Conservation (phyloP, 2,113 vertebrate genomes). For the human (Homo sapiens) region GRCh38 chr9:23403001-23403500, state of each 20-base stretch:
- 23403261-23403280: background rate
- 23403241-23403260: background rate
- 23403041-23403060: background rate
- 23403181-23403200: background rate
- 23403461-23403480: background rate
- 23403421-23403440: constrained; percentile 18
- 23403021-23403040: constrained; percentile 41
- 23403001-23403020: constrained; percentile 52
- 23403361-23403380: constrained; percentile 15
- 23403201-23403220: background rate
- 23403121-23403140: background rate
- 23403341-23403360: constrained; percentile 15
- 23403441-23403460: background rate
- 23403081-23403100: background rate
- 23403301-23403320: background rate
- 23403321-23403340: constrained; percentile 20
- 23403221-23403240: background rate
- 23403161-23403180: background rate
- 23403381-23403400: background rate
- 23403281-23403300: constrained; percentile 12
- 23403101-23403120: background rate
- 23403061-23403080: background rate
- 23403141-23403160: background rate
- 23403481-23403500: background rate
- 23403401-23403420: background rate